phyloP scores from a whole-genome alignment of 2,113 vertebrate species.

The Rallus limicola region DNA sequence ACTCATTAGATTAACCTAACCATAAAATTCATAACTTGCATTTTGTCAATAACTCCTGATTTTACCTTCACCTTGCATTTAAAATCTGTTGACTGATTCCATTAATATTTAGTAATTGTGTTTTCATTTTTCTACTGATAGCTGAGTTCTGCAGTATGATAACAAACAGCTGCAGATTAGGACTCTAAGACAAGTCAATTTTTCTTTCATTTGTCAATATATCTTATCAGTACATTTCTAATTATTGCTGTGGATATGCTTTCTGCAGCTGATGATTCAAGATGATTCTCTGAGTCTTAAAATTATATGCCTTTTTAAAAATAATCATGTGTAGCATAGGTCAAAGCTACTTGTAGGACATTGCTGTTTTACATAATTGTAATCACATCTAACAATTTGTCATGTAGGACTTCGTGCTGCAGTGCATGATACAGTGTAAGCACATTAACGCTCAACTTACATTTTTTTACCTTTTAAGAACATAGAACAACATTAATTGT shows the following conservation, averaged over 20 bases:
- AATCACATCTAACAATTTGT: not conserved
- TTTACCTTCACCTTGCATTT: not conserved
- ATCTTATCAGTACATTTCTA: not conserved
- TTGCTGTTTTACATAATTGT: not conserved
- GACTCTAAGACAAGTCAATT: not conserved
- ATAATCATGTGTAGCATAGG: not conserved
- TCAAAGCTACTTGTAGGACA: not conserved
- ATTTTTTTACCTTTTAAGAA: not conserved
- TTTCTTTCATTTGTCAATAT: not conserved
- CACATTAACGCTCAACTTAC: not conserved
- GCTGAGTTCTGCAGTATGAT: not conserved
- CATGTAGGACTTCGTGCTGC: not conserved
- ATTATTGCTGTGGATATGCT: not conserved
- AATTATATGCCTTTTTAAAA: not conserved
- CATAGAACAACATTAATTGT: not conserved
- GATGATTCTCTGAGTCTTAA: not conserved
- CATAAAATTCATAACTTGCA: not conserved
- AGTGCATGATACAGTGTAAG: not conserved
- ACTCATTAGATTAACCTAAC: not conserved
- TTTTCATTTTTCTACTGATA: not conserved
- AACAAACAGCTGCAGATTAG: not conserved
- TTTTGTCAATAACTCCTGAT: no score
- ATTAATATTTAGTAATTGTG: not conserved
- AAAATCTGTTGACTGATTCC: not conserved
- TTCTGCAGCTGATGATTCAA: not conserved